phyloP scores from a whole-genome alignment of 1,140 invertebrate species.

The Drosophila insularis region DNA sequence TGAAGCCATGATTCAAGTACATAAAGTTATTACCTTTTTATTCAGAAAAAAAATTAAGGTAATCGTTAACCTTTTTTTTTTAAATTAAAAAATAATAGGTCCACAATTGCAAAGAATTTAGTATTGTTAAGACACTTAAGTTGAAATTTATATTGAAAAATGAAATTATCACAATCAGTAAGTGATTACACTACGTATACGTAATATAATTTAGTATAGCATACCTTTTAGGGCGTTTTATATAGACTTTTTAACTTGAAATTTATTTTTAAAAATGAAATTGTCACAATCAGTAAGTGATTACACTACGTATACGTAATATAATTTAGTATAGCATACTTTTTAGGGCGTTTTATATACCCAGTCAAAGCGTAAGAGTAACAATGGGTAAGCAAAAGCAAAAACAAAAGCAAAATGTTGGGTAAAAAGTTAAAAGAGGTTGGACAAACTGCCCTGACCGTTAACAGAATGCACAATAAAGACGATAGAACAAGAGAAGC shows the following conservation, averaged over 20 bases:
- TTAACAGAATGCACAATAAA: slow-evolving; percentile 7
- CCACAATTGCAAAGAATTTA: no score
- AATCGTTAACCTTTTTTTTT: no score
- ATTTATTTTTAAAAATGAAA: no score
- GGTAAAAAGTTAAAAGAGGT: slow-evolving; percentile 7
- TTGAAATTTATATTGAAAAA: no score
- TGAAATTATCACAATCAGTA: no score
- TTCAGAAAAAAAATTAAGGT: no score
- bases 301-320: neutral
- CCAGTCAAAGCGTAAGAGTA: neutral
- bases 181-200: neutral
- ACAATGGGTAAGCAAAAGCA: neutral
- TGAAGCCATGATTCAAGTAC: no score
- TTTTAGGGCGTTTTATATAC: neutral
- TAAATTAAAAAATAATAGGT: no score
- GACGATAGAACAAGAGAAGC: neutral
- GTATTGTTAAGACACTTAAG: no score
- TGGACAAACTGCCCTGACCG: slow-evolving; percentile 1
- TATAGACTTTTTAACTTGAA: no score
- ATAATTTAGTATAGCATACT: neutral
- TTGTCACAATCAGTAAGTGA: no score
- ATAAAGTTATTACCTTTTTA: no score
- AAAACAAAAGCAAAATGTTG: slow-evolving; percentile 12
- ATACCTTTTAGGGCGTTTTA: neutral
- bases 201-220: neutral